Percentiles rank a stretch among this genome's conserved stretches.
These are phyloP conservation scores for Lutjanus campechanus DNA, from an alignment of 2,797 vertebrate species.

Conservation along the genomic window DNA sequence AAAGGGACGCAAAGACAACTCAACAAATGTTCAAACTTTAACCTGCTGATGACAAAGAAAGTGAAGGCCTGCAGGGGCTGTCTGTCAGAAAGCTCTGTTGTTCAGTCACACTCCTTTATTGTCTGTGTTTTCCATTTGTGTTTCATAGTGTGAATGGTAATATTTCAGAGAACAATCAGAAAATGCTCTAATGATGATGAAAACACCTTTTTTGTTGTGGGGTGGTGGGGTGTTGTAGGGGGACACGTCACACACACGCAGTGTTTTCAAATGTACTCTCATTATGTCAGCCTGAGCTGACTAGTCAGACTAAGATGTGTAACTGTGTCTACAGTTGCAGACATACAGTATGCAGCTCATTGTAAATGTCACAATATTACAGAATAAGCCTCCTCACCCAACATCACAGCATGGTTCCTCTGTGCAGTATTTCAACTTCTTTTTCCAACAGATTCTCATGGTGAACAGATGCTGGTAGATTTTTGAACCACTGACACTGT, in stretches of 20 bases:
- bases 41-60: not conserved
- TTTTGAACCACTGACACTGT: not conserved
- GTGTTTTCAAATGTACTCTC: not conserved
- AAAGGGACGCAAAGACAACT: not conserved
- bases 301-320: not conserved
- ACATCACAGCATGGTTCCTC: not conserved
- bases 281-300: not conserved
- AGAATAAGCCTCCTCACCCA: too few species aligned
- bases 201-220: not conserved
- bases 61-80: not conserved
- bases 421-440: conserved; percentile 10
- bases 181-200: not conserved
- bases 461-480: not conserved
- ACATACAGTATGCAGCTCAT: not conserved
- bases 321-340: not conserved
- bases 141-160: not conserved
- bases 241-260: too few species aligned
- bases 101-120: not conserved
- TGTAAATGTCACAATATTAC: not conserved
- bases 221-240: too few species aligned
- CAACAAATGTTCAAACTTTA: not conserved
- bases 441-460: not conserved
- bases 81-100: not conserved
- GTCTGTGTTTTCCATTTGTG: not conserved
- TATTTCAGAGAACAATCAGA: not conserved